Base-by-base conservation (phyloP, 2,113 vertebrate genomes). In the Sardina pilchardus region DNA sequence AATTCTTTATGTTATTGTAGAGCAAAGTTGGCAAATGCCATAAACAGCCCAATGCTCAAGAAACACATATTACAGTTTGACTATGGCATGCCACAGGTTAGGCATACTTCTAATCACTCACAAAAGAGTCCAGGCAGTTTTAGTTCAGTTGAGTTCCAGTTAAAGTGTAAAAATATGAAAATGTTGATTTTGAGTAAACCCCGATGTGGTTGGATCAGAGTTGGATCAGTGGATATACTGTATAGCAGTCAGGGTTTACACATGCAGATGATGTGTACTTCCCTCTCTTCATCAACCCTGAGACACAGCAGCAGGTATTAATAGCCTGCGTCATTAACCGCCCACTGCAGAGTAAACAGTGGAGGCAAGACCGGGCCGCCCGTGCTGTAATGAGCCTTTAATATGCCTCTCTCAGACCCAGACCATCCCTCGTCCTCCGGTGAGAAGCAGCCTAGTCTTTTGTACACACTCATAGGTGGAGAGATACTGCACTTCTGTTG, bases 301-400 rank as follows among this genome's bases (percentile, higher is more conserved):
- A 30, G 63, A n/a, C n/a, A 67, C 63, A 30, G 36, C 71, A 78
- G 71, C 71, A 78, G 34, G 71, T 78, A 78, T 78, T 78, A 36
- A 78, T 36, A 78, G 16, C 34, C 71, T 34, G 9, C 30, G 14
- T 4, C 71, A 78, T 36, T 34, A 34, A 7, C 53, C 71, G 16
- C 26, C 71, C 26, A 78, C 30, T 34, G 3, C 71, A 78, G 30
- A 39, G 16, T 34, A 78, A 78, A 78, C 71, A 78, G 30, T 30
- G 34, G 4, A 78, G 71, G 9, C 63, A 71, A 78, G 26, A 34
- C 53, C 21, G 4, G 53, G 53, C 53, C 24, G 21, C 53, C 53
- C 19, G 0, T 50, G 48, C 53, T 59, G 21, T 59, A 59, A 59
- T 59, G 6, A 59, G 53, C 19, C 19, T 24, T 59, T 59, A 59